Percentiles rank a stretch among this genome's conserved stretches.
phyloP scores from a whole-genome alignment of 2,797 vertebrate genomes.

The Lepus townsendii region DNA sequence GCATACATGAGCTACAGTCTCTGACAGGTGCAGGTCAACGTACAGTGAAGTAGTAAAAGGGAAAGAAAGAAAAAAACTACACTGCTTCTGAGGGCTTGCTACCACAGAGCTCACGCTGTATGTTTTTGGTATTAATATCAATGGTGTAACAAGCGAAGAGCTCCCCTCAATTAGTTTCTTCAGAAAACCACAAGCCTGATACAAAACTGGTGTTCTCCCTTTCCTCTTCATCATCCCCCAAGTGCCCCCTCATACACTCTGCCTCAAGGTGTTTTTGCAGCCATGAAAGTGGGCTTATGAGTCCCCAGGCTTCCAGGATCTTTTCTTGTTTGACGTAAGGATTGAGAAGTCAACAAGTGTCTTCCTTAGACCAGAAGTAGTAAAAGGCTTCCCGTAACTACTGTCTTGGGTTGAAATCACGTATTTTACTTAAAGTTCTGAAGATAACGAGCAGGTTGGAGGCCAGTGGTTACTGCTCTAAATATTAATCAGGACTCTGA shows the following conservation, averaged over 20 bases:
- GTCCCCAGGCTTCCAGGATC: constrained; percentile 24
- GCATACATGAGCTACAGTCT: background rate
- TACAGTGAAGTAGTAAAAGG: background rate
- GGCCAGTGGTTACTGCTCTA: constrained; percentile 67
- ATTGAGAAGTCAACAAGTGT: constrained; percentile 73
- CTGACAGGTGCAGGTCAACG: background rate
- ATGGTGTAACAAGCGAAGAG: background rate
- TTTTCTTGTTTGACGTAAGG: constrained; percentile 74
- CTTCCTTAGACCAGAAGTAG: constrained; percentile 74
- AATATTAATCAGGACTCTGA: constrained; percentile 77
- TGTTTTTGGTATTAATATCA: background rate
- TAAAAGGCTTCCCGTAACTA: constrained; percentile 53
- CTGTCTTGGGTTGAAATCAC: constrained; percentile 65
- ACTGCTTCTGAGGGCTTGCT: background rate
- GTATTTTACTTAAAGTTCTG: constrained; percentile 70
- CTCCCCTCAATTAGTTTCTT: background rate
- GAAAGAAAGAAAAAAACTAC: constrained; percentile 22
- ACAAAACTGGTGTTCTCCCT: background rate
- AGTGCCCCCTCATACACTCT: background rate
- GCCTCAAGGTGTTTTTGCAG: constrained; percentile 55
- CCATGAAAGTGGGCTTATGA: constrained; percentile 71
- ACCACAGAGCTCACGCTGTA: background rate
- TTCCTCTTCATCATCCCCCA: constrained; percentile 30
- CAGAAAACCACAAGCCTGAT: constrained; percentile 8
- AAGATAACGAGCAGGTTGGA: constrained; percentile 75